Percentiles rank a stretch among this genome's conserved stretches.
phyloP scores from a whole-genome alignment of 2,888 invertebrate species.

The Epistrophe grossulariae region DNA sequence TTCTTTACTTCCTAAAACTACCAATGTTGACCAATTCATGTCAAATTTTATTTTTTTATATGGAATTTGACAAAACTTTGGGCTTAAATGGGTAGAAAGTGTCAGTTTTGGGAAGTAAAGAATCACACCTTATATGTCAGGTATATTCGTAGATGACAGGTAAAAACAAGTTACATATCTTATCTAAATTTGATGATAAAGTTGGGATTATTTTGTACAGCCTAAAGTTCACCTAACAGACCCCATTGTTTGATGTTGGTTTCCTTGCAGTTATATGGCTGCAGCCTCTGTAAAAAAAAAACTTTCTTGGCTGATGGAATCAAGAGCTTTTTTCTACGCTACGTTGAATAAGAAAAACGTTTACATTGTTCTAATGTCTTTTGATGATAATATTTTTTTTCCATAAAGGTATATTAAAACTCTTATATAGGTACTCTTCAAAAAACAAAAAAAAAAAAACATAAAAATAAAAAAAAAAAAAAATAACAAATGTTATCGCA shows the following conservation, averaged over 20 bases:
- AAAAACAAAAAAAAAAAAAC: neutral
- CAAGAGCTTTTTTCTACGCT: conserved; percentile 30
- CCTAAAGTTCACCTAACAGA: neutral
- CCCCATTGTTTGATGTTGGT: neutral
- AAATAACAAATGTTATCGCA: conserved; percentile 59
- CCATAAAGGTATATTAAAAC: conserved; percentile 6
- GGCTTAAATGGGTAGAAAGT: too few species aligned
- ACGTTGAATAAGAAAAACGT: conserved; percentile 22
- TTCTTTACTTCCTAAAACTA: too few species aligned
- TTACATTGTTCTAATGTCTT: conserved; percentile 30
- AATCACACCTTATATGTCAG: too few species aligned
- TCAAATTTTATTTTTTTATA: too few species aligned
- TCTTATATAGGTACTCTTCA: conserved; percentile 2
- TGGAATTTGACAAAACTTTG: too few species aligned
- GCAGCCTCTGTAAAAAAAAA: neutral
- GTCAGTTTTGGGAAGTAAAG: too few species aligned
- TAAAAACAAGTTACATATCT: too few species aligned
- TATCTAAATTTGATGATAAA: too few species aligned
- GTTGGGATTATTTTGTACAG: too few species aligned
- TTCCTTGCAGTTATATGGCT: neutral
- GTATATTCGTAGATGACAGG: too few species aligned
- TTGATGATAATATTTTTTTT: conserved; percentile 18
- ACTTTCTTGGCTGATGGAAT: neutral
- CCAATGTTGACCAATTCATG: too few species aligned
- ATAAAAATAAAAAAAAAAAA: conserved; percentile 24